phyloP scores from a whole-genome alignment of 2,888 invertebrate species.

The Lochmaea crataegi region DNA sequence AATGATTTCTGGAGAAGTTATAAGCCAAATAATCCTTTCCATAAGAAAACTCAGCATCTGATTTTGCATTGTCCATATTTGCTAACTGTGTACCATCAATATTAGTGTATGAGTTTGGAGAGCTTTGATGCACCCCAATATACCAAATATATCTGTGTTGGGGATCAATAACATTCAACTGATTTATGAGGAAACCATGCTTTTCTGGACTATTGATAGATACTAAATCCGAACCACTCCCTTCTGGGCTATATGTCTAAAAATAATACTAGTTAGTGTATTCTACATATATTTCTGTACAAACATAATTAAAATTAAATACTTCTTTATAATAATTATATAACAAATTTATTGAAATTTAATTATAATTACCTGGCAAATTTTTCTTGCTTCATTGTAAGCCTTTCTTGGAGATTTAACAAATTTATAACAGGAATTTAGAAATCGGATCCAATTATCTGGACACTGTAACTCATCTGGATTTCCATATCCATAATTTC shows the following conservation, averaged over 20 bases:
- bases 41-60: conserved; percentile 69
- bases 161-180: conserved; percentile 85
- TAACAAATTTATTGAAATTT: no score
- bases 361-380: conserved; percentile 71
- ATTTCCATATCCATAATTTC: conserved; percentile 51
- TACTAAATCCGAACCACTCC: conserved; percentile 78
- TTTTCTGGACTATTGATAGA: conserved; percentile 86
- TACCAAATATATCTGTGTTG: conserved; percentile 86
- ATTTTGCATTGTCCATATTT: conserved; percentile 85
- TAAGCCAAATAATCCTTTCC: conserved; percentile 83
- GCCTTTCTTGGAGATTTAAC: conserved; percentile 86
- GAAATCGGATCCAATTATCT: conserved; percentile 85
- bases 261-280: conserved; percentile 14
- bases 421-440: conserved; percentile 89
- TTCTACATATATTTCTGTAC: no score
- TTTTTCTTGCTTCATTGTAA: conserved; percentile 83
- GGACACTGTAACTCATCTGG: conserved; percentile 74
- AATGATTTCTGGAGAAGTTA: conserved; percentile 76
- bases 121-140: conserved; percentile 81
- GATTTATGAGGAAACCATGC: conserved; percentile 86
- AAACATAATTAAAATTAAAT: no score
- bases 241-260: conserved; percentile 50
- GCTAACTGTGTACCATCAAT: conserved; percentile 85
- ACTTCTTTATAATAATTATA: no score
- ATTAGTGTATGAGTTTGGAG: conserved; percentile 83